A percentile compares a stretch with the other conserved stretches of the same genome.
These are phyloP conservation scores for Littorina saxatilis DNA, from an alignment of 1,140 invertebrate genomes.

Conservation along the genomic window DNA sequence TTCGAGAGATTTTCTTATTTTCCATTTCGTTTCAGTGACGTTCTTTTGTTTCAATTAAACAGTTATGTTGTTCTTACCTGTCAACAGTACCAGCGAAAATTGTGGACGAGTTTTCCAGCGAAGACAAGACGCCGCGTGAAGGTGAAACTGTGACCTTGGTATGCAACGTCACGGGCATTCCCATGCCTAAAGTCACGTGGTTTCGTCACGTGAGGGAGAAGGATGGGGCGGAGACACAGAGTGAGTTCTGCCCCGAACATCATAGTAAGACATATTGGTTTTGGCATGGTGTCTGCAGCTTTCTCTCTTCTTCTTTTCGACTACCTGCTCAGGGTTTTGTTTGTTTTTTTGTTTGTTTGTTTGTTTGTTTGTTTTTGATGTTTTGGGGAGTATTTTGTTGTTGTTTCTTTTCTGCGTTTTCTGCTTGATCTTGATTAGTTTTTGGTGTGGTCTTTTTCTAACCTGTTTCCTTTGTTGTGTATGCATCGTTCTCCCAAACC, in stretches of 20 bases:
- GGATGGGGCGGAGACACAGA: conserved; percentile 46
- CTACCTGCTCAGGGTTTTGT: neutral
- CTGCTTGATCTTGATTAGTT: too few species aligned
- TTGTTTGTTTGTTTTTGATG: neutral
- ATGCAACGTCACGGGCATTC: conserved; percentile 70
- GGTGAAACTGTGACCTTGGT: conserved; percentile 69
- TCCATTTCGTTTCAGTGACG: too few species aligned
- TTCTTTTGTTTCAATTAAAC: conserved; percentile 18
- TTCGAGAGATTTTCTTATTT: too few species aligned
- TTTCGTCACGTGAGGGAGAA: conserved; percentile 50
- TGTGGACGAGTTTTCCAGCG: conserved; percentile 54
- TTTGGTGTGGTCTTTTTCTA: too few species aligned
- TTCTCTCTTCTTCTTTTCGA: neutral
- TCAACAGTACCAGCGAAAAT: conserved; percentile 68
- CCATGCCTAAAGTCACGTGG: conserved; percentile 72
- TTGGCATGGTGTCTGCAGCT: conserved; percentile 10
- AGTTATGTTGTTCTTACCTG: too few species aligned
- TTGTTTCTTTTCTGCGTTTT: too few species aligned
- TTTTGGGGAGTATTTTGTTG: too few species aligned
- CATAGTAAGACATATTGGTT: conserved; percentile 46
- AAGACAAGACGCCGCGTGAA: conserved; percentile 60
- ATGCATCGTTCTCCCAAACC: too few species aligned
- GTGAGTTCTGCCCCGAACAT: conserved; percentile 50
- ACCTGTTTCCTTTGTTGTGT: too few species aligned
- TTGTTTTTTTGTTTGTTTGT: neutral